A percentile compares a stretch with the other conserved stretches of the same genome.
These are phyloP conservation scores for Elephas maximus DNA, from an alignment of 2,113 vertebrate genomes.

Conservation along the genomic window DNA sequence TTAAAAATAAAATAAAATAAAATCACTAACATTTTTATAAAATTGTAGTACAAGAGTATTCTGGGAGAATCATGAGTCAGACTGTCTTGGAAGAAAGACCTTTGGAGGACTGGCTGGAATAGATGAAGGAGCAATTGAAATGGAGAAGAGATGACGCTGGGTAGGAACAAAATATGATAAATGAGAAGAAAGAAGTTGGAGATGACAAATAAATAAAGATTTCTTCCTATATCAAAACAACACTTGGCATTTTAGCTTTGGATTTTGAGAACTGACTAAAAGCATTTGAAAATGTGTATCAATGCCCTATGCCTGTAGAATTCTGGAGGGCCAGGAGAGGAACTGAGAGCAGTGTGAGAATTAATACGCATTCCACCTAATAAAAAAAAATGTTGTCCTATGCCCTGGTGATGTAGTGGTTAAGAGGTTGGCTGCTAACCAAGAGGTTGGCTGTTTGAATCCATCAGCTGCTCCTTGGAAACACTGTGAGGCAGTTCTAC, in stretches of 20 bases:
- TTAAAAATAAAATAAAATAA: not conserved
- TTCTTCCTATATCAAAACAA: not conserved
- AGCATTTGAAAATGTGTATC: not conserved
- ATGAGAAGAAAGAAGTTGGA: not conserved
- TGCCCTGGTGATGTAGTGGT: too few species aligned
- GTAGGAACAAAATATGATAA: not conserved
- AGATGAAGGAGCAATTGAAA: not conserved
- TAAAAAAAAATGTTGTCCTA: not conserved
- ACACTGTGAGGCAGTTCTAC: too few species aligned
- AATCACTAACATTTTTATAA: not conserved
- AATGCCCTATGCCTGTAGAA: not conserved
- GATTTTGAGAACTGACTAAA: not conserved
- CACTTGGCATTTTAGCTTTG: not conserved
- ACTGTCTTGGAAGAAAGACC: not conserved
- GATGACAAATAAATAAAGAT: not conserved
- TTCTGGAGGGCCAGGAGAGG: not conserved
- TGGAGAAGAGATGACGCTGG: not conserved
- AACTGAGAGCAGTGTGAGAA: fast-evolving
- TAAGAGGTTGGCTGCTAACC: too few species aligned
- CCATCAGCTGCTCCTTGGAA: too few species aligned
- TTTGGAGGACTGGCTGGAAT: not conserved
- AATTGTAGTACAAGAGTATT: not conserved
- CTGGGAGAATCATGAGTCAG: not conserved
- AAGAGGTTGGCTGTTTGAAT: too few species aligned
- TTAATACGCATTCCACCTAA: too few species aligned